Base-by-base conservation (phyloP, 2,888 invertebrate genomes). In the Ophonus ardosiacus region DNA sequence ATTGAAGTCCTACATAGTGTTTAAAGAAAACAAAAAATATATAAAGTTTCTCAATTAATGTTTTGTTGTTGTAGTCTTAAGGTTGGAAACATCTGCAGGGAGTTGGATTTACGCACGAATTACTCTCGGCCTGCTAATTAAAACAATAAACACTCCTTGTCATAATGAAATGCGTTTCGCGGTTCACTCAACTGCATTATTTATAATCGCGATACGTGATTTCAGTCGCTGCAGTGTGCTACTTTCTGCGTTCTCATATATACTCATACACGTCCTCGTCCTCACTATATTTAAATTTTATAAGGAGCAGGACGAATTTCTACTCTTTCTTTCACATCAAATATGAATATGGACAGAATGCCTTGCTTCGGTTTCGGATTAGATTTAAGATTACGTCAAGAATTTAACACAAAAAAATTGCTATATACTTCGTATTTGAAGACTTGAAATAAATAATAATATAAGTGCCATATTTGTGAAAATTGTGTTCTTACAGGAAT, bases 11-110 rank as follows among this genome's bases (percentile, higher is more conserved):
- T 43, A 51, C 71, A 17, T 74, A 74, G 71, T 74, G 71, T 43
- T 40, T 43, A 81, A 81, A 81, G 81, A 68, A 81, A 63, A 81
- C 51, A 65, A 81, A 81, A 81, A 63, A 56, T 68, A 81, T 56
- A 81, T 31, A 81, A 81, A 81, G 68, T 81, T 81, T 68, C 68
- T 65, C 81, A 81, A 81, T 81, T 68, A 81, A 63, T 81, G 81
- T 81, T 81, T 81, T 81, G 81, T 81, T 81, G 81, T 81, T 81
- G 24, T 68, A 80, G 31, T 56, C 57, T 78, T 74, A 18, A 74
- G 43, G 43, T 74, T 15, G 8, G 71, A 40, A 74, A 43, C 18
- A 40, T 74, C 43, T 74, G 18, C 71, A 40, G 71, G 43, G 18
- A 74, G 71, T 74, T 18, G 71, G 15, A 18, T 74, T 74, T 43